Base-by-base conservation (phyloP, 2,797 vertebrate species). In the Artibeus lituratus region DNA sequence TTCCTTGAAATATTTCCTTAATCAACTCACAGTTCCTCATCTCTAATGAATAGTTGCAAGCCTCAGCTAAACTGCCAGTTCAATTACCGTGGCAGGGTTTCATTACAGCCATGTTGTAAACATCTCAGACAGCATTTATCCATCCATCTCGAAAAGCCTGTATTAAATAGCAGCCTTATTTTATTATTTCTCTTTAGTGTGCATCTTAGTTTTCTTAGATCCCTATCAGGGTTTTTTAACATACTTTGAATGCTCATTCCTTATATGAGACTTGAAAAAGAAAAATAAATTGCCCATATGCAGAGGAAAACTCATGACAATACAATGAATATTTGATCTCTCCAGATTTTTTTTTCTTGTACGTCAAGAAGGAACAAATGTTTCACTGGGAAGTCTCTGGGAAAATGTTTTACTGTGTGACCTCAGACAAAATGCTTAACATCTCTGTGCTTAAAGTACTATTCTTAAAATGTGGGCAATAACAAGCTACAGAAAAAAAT, bases 1-100 rank as follows among this genome's bases (percentile, higher is more conserved):
- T 96, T 95, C 53, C 51, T 92, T 92, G 90, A 96, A 97, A 96
- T 94, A 42, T 94, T 85, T 92, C 96, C 32, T 78, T 95, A 94
- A 97, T 96, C 95, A 97, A 57, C 55, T 88, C 92, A 76, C n/a
- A 96, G 77, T 59, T 67, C 76, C 72, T 96, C 55, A 69, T 82
- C 90, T 78, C 89, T 96, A 96, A 96, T 94, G 84, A 96, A 74
- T 73, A 87, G 90, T 77, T 97, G 81, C 90, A 91, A 94, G 65
- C 51, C 62, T 92, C 88, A 92, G 94, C 69, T 42, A 86, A 95
- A 93, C 92, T 90, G 73, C 72, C 90, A 67, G 73, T 92, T 96
- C 85, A 92, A 69, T 97, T 94, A 90, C 85, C 82, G 92, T 70
- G 69, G 39, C 35, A 42, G 24, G 73, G n/a, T 44, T 95, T 96